A percentile compares a stretch with the other conserved stretches of the same genome.
Conservation (phyloP, 2,888 invertebrate genomes). For the Synergus umbraculus region DNA sequence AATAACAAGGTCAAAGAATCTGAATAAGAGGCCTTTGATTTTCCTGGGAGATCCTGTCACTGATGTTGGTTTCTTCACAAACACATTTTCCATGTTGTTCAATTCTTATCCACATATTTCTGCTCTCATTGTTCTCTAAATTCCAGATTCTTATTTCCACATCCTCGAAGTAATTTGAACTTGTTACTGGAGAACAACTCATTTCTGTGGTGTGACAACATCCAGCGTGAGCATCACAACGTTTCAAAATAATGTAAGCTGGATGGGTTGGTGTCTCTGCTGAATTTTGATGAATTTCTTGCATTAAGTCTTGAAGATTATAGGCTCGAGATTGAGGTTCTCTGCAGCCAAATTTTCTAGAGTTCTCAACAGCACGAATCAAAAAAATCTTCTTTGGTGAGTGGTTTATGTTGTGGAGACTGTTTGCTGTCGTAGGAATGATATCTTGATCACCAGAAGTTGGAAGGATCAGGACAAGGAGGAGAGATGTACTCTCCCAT, state of each 20-base stretch:
- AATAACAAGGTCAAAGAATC: constrained; percentile 2
- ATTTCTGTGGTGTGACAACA: constrained; percentile 63
- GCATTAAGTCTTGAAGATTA: constrained; percentile 60
- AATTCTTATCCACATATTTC: constrained; percentile 60
- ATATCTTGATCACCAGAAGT: constrained; percentile 31
- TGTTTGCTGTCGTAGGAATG: constrained; percentile 33
- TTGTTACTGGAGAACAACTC: constrained; percentile 62
- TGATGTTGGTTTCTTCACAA: constrained; percentile 58
- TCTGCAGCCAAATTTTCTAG: constrained; percentile 57
- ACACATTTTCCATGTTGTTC: constrained; percentile 68
- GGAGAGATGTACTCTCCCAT: constrained; percentile 43
- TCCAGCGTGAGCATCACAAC: constrained; percentile 71
- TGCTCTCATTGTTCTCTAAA: constrained; percentile 48
- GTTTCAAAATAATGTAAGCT: constrained; percentile 61
- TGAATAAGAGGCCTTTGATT: constrained; percentile 4
- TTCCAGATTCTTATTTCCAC: constrained; percentile 62
- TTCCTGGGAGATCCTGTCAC: constrained; percentile 4
- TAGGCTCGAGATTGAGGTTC: constrained; percentile 66
- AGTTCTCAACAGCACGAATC: constrained; percentile 49
- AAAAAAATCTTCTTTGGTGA: constrained; percentile 49
- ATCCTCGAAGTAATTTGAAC: constrained; percentile 58
- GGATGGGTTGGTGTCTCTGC: constrained; percentile 58
- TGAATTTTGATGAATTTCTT: constrained; percentile 46
- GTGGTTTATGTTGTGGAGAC: not conserved
- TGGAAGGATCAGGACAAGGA: constrained; percentile 41